A percentile compares a stretch with the other conserved stretches of the same genome.
phyloP scores from a whole-genome alignment of 2,797 vertebrate species.

The Pteronotus mesoamericanus region DNA sequence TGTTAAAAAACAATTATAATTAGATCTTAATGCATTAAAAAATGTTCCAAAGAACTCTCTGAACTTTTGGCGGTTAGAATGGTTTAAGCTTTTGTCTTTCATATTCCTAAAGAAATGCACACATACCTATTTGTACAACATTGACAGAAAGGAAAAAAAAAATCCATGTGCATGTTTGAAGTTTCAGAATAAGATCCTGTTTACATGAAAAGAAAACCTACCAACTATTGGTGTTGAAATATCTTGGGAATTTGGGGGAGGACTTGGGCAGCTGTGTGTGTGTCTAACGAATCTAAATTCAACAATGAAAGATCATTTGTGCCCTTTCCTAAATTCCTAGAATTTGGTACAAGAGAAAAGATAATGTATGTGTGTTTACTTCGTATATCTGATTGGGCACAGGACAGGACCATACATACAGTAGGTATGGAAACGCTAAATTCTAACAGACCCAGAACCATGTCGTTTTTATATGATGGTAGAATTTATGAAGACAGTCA shows the following conservation, averaged over 20 bases:
- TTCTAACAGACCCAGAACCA: not conserved
- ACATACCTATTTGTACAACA: not conserved
- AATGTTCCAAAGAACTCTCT: not conserved
- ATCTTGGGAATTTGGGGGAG: not conserved
- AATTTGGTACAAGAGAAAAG: not conserved
- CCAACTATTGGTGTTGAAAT: not conserved
- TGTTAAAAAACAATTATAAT: conserved; percentile 47
- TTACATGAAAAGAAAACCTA: not conserved
- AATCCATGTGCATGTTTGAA: not conserved
- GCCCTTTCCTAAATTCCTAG: not conserved
- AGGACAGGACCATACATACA: not conserved
- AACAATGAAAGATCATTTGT: not conserved
- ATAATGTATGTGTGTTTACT: not conserved
- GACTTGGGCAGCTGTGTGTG: not conserved
- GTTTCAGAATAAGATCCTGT: not conserved
- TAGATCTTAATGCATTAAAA: conserved; percentile 32
- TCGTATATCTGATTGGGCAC: not conserved
- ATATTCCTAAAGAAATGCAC: not conserved
- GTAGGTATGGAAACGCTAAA: not conserved
- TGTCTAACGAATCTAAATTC: not conserved
- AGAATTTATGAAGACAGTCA: not conserved
- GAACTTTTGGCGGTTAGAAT: not conserved
- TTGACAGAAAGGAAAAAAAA: not conserved
- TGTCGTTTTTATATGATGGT: not conserved
- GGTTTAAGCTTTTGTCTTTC: conserved; percentile 6